Evolutionary conservation across 2,797 vertebrate genomes (phyloP), one percentile per base, ranked within the genome.

Genomic region (Macroramphosus scolopax): DNA sequence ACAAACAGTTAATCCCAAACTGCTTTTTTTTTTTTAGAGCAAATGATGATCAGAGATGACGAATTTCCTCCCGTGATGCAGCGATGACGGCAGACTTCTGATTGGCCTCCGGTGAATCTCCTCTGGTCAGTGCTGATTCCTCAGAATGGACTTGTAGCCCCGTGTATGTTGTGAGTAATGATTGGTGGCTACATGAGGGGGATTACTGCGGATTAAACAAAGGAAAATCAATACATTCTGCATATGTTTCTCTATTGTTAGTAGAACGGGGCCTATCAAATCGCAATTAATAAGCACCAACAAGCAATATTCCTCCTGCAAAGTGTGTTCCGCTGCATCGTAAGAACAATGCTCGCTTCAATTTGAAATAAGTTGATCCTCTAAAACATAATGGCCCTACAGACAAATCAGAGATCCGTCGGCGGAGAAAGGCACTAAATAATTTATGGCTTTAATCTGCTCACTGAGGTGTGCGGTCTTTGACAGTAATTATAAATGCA

Each of bases 401-500:
- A 94, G 92, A 92, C 92, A 90, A 94, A 95, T 93, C 93, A 93
- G 91, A 89, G 91, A 92, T 92, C 92, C 93, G 77, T 92, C 86
- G 92, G 92, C 80, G 89, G 91, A 93, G 93, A 93, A 89, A 89
- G 89, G 91, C 94, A 51, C 94, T 99, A 94, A 97, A 98, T 99
- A 96, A 97, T 98, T 97, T 96, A 99, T 95, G 91, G 93, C 95
- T 96, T 97, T 98, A 98, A 99, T 98, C 95, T 98, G 95, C 92
- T 97, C 95, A 95, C 91, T 93, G 96, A 99, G 96, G 96, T 98
- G 96, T 99, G 93, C 92, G 93, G 93, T 93, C 96, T 94, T 93
- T 96, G 95, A 95, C 95, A 95, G 95, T 97, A 99, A 99, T 99
- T 98, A 99, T 97, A 97, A 97, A 98, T 97, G 96, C 96, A 95